A percentile compares a stretch with the other conserved stretches of the same genome.
These are phyloP conservation scores for Nicator chloris DNA, from an alignment of 2,113 vertebrate genomes.

Conservation along the genomic window DNA sequence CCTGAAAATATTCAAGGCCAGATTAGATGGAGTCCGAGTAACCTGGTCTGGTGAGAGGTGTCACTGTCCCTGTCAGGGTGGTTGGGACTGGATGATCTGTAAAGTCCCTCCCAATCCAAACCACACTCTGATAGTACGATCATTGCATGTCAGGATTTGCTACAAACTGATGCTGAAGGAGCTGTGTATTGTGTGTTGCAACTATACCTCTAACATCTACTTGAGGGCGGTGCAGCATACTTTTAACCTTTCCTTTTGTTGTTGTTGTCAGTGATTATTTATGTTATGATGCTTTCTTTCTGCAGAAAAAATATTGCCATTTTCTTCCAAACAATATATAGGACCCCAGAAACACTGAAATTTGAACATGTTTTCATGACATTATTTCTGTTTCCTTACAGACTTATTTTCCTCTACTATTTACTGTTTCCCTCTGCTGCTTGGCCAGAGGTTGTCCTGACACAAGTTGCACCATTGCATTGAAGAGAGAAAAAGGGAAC, in stretches of 20 bases:
- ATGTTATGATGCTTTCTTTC: background rate
- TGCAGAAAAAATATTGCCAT: background rate
- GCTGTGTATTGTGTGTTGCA: background rate
- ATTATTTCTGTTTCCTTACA: background rate
- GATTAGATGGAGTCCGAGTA: background rate
- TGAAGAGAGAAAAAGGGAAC: background rate
- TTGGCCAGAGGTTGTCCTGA: background rate
- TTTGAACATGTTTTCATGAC: background rate
- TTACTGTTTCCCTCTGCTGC: background rate
- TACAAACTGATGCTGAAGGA: background rate
- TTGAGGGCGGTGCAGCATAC: background rate
- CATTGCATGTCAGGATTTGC: background rate
- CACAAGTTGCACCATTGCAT: background rate
- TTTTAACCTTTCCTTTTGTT: background rate
- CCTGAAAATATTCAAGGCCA: background rate
- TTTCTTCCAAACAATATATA: background rate
- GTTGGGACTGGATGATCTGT: background rate
- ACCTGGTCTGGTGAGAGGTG: background rate
- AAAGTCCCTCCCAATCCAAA: background rate
- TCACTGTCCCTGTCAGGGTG: accelerated
- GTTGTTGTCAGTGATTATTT: background rate
- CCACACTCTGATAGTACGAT: too few relatives aligned
- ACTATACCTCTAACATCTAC: background rate
- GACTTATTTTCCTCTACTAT: background rate
- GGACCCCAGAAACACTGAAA: background rate